Percentiles rank a stretch among this genome's conserved stretches.
Evolutionary conservation across 2,113 vertebrate genomes (phyloP).

Genomic region (Bubalus kerabau): DNA sequence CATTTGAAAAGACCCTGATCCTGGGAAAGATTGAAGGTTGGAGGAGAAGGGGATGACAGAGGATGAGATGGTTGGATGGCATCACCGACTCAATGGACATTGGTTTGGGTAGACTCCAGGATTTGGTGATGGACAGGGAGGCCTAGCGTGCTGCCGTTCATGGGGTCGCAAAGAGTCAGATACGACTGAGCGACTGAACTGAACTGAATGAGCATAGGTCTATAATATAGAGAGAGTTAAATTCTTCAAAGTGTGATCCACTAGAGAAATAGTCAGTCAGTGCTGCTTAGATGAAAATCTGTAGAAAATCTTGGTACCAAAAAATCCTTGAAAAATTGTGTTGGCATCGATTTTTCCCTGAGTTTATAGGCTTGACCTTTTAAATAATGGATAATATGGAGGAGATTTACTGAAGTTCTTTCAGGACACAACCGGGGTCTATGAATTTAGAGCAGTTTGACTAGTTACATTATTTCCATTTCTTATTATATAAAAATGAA

Average conservation of each 20-base stretch:
- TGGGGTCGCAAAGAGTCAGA: neutral
- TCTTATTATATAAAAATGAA: neutral
- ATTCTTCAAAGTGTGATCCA: neutral
- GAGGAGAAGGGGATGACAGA: neutral
- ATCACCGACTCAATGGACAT: neutral
- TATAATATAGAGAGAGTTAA: neutral
- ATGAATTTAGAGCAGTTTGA: neutral
- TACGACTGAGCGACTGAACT: rapidly evolving
- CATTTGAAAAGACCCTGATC: neutral
- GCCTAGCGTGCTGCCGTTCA: rapidly evolving
- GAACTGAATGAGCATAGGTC: neutral
- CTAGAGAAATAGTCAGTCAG: neutral
- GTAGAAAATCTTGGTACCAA: neutral
- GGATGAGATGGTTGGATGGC: neutral
- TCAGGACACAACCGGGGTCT: neutral
- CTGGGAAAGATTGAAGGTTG: neutral
- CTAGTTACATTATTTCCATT: neutral
- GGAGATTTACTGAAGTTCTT: neutral
- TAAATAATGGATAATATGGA: neutral
- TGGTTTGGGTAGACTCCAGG: neutral
- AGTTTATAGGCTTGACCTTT: neutral
- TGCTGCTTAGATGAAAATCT: neutral
- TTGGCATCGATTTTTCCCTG: neutral
- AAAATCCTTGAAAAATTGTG: neutral
- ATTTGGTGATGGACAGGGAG: neutral